Conservation (phyloP, 2,797 vertebrate species). For the Phylloscopus collybita region DNA sequence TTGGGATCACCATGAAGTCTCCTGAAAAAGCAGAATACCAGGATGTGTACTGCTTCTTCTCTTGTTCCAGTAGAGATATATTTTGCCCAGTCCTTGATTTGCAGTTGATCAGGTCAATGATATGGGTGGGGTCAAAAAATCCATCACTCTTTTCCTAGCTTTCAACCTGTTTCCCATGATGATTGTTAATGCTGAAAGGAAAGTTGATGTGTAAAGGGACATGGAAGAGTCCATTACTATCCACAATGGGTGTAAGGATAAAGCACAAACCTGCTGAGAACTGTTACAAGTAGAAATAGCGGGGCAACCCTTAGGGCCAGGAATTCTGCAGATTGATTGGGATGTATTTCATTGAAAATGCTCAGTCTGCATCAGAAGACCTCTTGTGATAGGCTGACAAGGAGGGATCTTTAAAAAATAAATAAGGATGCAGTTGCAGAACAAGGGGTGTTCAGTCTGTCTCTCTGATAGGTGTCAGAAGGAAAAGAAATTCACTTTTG, state of each 20-base stretch:
- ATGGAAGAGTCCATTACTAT: background rate
- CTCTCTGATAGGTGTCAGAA: background rate
- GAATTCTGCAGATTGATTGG: background rate
- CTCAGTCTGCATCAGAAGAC: background rate
- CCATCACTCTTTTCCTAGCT: background rate
- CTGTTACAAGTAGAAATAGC: background rate
- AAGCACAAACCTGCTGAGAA: background rate
- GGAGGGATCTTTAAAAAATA: background rate
- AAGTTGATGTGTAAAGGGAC: background rate
- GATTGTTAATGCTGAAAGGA: background rate
- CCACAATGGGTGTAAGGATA: background rate
- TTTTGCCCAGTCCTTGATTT: background rate
- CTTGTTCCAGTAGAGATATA: background rate
- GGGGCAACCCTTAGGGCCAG: background rate
- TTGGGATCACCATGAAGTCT: background rate
- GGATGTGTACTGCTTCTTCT: background rate
- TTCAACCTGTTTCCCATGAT: background rate
- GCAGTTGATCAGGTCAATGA: background rate
- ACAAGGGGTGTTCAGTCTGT: background rate
- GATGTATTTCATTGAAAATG: background rate
- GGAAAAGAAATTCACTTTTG: background rate
- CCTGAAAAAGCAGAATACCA: background rate
- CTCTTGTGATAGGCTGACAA: background rate
- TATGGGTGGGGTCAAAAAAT: background rate
- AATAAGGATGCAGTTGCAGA: background rate